phyloP scores from a whole-genome alignment of 2,113 vertebrate species.

The Ciconia maguari region DNA sequence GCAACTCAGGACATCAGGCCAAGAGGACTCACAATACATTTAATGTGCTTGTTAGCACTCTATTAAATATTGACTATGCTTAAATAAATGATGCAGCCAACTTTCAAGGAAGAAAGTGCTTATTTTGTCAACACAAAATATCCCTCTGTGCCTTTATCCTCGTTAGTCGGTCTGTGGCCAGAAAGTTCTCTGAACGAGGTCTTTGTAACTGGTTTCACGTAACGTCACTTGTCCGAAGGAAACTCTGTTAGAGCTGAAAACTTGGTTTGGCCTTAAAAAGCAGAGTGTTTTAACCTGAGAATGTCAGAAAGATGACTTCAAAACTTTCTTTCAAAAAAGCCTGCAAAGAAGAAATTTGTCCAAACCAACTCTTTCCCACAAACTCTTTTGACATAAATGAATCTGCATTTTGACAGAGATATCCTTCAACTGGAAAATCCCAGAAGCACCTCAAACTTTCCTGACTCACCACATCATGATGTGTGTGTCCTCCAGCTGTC shows the following conservation, averaged over 20 bases:
- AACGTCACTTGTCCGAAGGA: not conserved
- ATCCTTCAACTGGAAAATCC: not conserved
- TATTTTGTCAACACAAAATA: slow-evolving; percentile 54
- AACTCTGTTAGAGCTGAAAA: not conserved
- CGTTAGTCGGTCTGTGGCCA: not conserved
- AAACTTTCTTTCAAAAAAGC: not conserved
- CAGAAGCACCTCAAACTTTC: not conserved
- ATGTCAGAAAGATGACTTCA: not conserved
- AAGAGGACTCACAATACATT: not conserved
- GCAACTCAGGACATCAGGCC: not conserved
- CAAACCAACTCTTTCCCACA: not conserved
- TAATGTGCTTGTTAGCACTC: slow-evolving; percentile 38
- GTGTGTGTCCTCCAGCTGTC: not conserved
- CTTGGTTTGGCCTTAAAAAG: not conserved
- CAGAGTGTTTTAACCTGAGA: not conserved
- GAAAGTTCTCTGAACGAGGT: slow-evolving; percentile 7
- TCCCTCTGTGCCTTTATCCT: slow-evolving; percentile 14
- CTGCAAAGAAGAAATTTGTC: not conserved
- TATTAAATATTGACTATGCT: slow-evolving; percentile 64
- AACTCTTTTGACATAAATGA: not conserved
- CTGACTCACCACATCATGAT: not conserved
- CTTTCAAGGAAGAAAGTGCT: slow-evolving; percentile 54
- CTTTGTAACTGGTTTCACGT: not conserved
- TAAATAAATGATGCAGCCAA: slow-evolving; percentile 60
- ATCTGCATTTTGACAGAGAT: not conserved